These are phyloP conservation scores for Pogonomyrmex barbatus DNA, from an alignment of 1,140 invertebrate species.

Conservation along the genomic window DNA sequence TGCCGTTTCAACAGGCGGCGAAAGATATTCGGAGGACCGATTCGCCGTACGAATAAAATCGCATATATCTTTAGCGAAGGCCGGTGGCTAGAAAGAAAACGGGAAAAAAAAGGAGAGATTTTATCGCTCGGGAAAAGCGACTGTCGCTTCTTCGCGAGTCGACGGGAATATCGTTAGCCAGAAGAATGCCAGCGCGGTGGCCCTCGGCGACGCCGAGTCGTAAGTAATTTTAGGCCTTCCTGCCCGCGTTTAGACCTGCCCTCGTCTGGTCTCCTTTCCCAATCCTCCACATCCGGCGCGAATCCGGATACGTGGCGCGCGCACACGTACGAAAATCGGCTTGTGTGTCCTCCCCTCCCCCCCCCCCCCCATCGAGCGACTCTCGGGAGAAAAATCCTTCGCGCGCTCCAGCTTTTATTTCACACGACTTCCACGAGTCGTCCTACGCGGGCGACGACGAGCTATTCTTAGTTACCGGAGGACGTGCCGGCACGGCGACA, in stretches of 20 bases:
- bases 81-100: not conserved
- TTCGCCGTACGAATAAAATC: conserved; percentile 37
- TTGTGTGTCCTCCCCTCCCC: too few relatives aligned
- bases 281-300: conserved; percentile 68
- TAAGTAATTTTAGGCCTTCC: conserved; percentile 71
- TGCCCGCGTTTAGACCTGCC: conserved; percentile 48
- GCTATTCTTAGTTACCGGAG: conserved; percentile 66
- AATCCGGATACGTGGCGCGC: conserved; percentile 20
- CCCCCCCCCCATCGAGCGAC: not conserved
- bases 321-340: not conserved
- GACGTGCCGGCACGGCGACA: conserved; percentile 60
- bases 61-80: conserved; percentile 20
- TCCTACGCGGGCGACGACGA: conserved; percentile 2
- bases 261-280: conserved; percentile 2
- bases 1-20: conserved; percentile 9
- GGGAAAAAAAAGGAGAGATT: not conserved
- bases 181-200: conserved; percentile 58
- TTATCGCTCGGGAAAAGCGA: conserved; percentile 64
- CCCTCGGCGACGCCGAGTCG: conserved; percentile 51
- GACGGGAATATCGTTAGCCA: conserved; percentile 64
- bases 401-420: conserved; percentile 65
- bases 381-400: conserved; percentile 7
- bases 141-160: conserved; percentile 42
- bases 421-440: conserved; percentile 35
- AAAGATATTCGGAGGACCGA: conserved; percentile 3